Conservation (phyloP, 1,140 invertebrate genomes). For the Metopolophium dirhodum region DNA sequence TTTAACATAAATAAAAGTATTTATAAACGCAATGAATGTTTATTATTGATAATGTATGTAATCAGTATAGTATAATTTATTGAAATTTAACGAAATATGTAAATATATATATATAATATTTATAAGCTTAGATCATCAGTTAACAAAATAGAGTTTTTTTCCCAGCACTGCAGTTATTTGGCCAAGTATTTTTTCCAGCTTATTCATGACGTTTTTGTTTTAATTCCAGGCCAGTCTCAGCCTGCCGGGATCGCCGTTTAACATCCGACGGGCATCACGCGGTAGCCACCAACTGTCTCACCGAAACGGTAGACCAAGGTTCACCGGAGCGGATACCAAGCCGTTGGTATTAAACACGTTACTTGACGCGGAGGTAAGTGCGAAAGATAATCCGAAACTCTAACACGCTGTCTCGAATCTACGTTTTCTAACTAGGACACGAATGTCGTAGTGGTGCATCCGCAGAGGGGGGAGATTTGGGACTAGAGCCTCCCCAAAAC, state of each 20-base stretch:
- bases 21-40: background rate
- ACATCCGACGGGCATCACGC: conserved; percentile 83
- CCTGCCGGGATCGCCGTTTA: conserved; percentile 95
- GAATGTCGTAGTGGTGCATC: too few species aligned
- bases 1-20: background rate
- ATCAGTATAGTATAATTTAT: background rate
- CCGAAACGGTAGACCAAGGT: conserved; percentile 75
- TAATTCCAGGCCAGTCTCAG: conserved; percentile 85
- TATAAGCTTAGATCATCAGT: background rate
- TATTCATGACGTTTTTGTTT: background rate
- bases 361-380: conserved; percentile 76
- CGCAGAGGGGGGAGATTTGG: too few species aligned
- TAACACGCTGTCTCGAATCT: background rate
- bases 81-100: background rate
- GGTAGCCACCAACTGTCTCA: conserved; percentile 91
- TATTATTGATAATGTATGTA: background rate
- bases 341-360: conserved; percentile 93
- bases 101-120: background rate
- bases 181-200: background rate
- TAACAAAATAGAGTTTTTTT: background rate
- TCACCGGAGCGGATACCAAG: conserved; percentile 83
- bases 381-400: background rate
- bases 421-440: background rate
- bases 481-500: too few species aligned
- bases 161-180: background rate